A percentile compares a stretch with the other conserved stretches of the same genome.
These are phyloP conservation scores for Salvelinus fontinalis DNA, from an alignment of 2,113 vertebrate genomes.

Conservation along the genomic window DNA sequence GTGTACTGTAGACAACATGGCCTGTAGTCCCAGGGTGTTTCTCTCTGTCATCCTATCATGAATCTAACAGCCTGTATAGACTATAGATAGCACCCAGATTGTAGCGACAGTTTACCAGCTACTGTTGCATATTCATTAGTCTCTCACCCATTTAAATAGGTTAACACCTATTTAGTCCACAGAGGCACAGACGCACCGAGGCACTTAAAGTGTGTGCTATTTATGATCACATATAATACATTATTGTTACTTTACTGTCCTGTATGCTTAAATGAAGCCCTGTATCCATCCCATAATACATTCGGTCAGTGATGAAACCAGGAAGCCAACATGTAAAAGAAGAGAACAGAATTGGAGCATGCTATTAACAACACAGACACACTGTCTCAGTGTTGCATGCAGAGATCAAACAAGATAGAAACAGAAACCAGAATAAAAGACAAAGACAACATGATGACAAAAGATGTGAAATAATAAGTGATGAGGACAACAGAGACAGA, in stretches of 20 bases:
- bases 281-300: neutral
- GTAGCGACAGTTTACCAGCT: neutral
- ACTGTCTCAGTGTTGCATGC: constrained; percentile 68
- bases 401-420: constrained; percentile 47
- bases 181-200: neutral
- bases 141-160: neutral
- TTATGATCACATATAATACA: neutral
- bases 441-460: constrained; percentile 31
- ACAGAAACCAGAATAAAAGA: constrained; percentile 50
- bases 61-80: neutral
- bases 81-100: neutral
- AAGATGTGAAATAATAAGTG: constrained; percentile 57
- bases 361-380: constrained; percentile 45
- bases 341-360: constrained; percentile 29
- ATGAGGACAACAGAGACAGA: constrained; percentile 58
- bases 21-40: constrained; percentile 2
- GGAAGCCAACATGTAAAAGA: constrained; percentile 4
- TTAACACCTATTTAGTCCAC: neutral
- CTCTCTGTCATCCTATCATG: constrained; percentile 23
- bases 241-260: neutral
- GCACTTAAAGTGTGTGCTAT: constrained; percentile 24
- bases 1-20: neutral
- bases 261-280: neutral
- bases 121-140: neutral
- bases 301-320: constrained; percentile 21